phyloP scores from a whole-genome alignment of 2,113 vertebrate genomes.

The Halichoeres trimaculatus region DNA sequence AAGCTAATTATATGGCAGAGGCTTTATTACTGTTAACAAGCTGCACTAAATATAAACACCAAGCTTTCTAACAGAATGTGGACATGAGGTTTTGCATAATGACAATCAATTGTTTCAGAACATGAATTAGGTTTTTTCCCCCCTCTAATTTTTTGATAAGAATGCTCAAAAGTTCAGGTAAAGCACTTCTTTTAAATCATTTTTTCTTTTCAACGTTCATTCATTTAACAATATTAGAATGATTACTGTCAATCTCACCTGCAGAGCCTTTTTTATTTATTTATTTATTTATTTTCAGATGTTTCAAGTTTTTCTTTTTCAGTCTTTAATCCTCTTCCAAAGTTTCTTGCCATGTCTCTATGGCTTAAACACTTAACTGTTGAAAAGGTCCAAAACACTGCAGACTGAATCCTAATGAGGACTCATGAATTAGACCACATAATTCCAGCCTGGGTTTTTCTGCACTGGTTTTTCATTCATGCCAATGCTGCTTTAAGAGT shows the following conservation, averaged over 20 bases:
- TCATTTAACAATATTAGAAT: background rate
- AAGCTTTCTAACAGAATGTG: too few species aligned
- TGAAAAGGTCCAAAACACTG: conserved; percentile 32
- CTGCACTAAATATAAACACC: background rate
- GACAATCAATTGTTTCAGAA: too few species aligned
- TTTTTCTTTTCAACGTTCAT: background rate
- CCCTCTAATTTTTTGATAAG: too few species aligned
- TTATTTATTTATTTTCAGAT: too few species aligned
- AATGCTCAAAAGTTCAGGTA: background rate
- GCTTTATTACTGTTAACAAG: conserved; percentile 15
- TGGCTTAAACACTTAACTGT: conserved; percentile 1
- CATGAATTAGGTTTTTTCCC: too few species aligned
- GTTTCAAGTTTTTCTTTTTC: background rate
- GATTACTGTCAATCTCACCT: background rate
- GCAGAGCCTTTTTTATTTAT: too few species aligned
- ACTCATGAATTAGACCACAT: conserved; percentile 19
- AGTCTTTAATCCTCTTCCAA: conserved; percentile 6
- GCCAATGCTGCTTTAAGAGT: conserved; percentile 8
- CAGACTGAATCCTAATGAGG: conserved; percentile 32
- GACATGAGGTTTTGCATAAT: too few species aligned
- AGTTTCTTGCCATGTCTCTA: conserved; percentile 9
- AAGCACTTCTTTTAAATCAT: background rate
- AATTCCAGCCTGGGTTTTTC: conserved; percentile 4
- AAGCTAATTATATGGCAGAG: conserved; percentile 26
- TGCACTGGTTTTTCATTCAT: conserved; percentile 2